Evolutionary conservation across 1,140 invertebrate species (phyloP), one percentile per base, ranked within the genome.

Genomic region (Bombus impatiens): DNA sequence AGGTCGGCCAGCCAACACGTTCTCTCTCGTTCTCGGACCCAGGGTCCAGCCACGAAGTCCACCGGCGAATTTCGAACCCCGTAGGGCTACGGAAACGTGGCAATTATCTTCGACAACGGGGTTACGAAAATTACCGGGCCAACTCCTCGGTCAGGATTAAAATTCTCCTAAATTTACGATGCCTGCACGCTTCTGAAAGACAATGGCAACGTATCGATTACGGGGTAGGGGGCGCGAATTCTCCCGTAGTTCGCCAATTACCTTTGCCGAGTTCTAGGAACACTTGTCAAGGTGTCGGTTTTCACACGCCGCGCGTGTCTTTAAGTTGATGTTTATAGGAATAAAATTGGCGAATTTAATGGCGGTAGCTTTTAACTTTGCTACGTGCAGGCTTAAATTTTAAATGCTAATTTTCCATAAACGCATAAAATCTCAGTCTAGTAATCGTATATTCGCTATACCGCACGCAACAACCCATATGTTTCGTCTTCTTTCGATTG

Each of bases 141-240:
- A 82, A 47, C 70, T n/a, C 42, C 80, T 68, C 65, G 59, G 28
- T 32, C 59, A 47, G 70, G 87, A 91, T 91, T 89, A 91, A 91
- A 87, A 91, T 91, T 91, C 82, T 89, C 67, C 86, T 74, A 88
- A 91, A 91, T 91, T 91, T 91, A 91, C 86, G 90, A 91, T 81
- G 83, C 47, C 71, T 81, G 76, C 78, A 75, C 80, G 82, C 78
- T 80, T 70, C 57, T 40, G 62, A 82, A 91, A 91, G 84, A 91
- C 90, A 91, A 91, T 89, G 77, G 71, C 81, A 86, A 78, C 47
- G 42, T 79, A 91, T 91, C 88, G 90, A 91, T 91, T 91, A 91
- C 42, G 70, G 82, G 74, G 47, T 70, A 62, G 40, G 78, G 82
- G 85, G 87, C 76, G 71, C 78, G 84, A 87, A 80, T 68, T 80